Base-by-base conservation (phyloP, 35 echinoderm and acorn worm genomes). In the Heliocidaris erythrogramma region DNA sequence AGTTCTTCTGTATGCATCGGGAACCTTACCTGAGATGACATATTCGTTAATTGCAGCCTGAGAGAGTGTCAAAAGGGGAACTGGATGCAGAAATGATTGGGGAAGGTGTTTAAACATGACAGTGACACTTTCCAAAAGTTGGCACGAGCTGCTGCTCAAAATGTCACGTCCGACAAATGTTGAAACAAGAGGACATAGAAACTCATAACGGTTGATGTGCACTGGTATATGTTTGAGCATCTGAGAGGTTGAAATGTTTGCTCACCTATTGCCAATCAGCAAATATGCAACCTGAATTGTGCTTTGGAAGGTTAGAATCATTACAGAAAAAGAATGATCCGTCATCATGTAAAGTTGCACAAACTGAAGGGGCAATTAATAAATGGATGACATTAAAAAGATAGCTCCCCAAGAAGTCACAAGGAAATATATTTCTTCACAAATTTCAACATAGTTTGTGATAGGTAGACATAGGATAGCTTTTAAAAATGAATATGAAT, bases 71-170 rank as follows among this genome's bases (percentile, higher is more conserved):
- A 78, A n/a, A 8, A 18, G 27, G 65, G 65, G 65, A 7, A 21
- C 65, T 27, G 5, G 65, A 24, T 78, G 65, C 65, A 78, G 65
- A 14, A 17, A 69, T 6, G 60, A 78, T 78, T 7, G 65, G 65
- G 60, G 65, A 78, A 78, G 65, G 65, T 78, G 65, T 78, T 78
- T 78, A 78, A 78, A 78, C 65, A 78, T 78, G 65, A 78, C 65
- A 78, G 65, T 78, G 65, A 78, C 65, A 78, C 65, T 78, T 78
- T 78, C 35, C 65, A 78, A 78, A 78, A 78, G n/a, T 78, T 78
- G 65, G 65, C 65, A 18, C 18, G 65, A 78, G 65, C 65, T n/a
- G 65, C 65, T 78, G 65, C 65, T 18, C 65, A 78, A 78, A 78
- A 78, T 78, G 65, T 78, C 65, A 78, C 65, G 65, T 78, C 65